Evolutionary conservation across 2,888 invertebrate genomes (phyloP).

Genomic region (Beris chalybata): DNA sequence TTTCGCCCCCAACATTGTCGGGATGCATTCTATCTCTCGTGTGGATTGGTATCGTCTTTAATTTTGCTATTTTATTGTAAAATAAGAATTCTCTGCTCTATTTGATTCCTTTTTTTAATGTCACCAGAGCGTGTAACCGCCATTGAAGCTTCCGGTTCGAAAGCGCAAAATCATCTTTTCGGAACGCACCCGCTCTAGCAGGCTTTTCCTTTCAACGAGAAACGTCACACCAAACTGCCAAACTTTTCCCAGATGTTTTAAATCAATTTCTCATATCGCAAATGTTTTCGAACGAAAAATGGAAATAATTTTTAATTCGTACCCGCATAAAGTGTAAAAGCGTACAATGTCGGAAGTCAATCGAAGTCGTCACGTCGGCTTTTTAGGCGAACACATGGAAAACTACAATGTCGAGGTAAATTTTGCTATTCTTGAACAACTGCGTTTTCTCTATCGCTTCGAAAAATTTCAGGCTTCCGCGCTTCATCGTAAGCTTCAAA

Average conservation of each 20-base stretch:
- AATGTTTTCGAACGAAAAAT: not conserved
- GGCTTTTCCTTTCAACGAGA: no score
- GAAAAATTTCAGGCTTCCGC: slow-evolving; percentile 60
- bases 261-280: not conserved
- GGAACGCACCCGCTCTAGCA: no score
- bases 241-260: slow-evolving; percentile 13
- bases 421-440: no score
- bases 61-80: no score
- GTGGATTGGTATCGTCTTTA: no score
- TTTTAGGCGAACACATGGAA: slow-evolving; percentile 56
- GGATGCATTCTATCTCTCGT: no score
- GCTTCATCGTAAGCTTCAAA: slow-evolving; percentile 72
- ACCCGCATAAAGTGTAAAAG: not conserved
- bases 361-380: slow-evolving; percentile 45
- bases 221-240: slow-evolving; percentile 23
- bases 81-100: no score
- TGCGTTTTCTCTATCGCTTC: slow-evolving; percentile 38
- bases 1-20: no score
- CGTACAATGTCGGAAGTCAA: slow-evolving; percentile 35
- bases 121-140: no score
- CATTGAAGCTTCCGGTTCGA: no score
- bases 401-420: slow-evolving; percentile 56
- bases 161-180: no score
- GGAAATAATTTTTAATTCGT: slow-evolving; percentile 6
- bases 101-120: no score